These are phyloP conservation scores for Neoaliturus tenellus DNA, from an alignment of 2,888 invertebrate genomes.

Conservation along the genomic window DNA sequence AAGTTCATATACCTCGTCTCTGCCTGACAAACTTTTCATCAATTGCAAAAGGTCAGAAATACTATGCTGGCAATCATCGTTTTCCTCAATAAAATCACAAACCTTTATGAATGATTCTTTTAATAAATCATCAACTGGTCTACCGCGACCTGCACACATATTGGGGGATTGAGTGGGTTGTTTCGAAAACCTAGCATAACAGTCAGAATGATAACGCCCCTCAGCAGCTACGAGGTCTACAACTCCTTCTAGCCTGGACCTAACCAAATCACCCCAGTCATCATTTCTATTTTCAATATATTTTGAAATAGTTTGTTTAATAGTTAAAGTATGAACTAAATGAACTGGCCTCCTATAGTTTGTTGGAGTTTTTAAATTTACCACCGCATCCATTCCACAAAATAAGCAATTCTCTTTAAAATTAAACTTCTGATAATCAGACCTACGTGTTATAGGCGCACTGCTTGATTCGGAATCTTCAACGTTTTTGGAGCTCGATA, in stretches of 20 bases:
- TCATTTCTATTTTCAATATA: constrained; percentile 32
- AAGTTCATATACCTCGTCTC: background rate
- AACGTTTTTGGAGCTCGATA: background rate
- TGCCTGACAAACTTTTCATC: background rate
- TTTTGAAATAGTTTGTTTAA: constrained; percentile 24
- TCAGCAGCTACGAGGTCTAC: background rate
- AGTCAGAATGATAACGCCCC: background rate
- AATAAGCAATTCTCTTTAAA: constrained; percentile 20
- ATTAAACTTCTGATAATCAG: constrained; percentile 6
- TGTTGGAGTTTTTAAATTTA: background rate
- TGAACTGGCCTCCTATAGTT: background rate
- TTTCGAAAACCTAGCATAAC: too few relatives aligned
- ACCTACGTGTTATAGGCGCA: constrained; percentile 3
- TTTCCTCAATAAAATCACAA: background rate
- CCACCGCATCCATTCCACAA: constrained; percentile 7
- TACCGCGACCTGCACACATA: background rate
- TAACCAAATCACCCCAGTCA: constrained; percentile 38
- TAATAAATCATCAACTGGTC: background rate
- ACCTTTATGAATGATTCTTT: background rate
- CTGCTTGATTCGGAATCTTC: background rate
- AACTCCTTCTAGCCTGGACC: constrained; percentile 17
- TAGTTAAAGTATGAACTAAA: constrained; percentile 2
- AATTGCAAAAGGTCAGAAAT: background rate
- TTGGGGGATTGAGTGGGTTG: too few relatives aligned
- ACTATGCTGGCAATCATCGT: background rate